phyloP scores from a whole-genome alignment of 2,113 vertebrate genomes.

The Vulpes lagopus region DNA sequence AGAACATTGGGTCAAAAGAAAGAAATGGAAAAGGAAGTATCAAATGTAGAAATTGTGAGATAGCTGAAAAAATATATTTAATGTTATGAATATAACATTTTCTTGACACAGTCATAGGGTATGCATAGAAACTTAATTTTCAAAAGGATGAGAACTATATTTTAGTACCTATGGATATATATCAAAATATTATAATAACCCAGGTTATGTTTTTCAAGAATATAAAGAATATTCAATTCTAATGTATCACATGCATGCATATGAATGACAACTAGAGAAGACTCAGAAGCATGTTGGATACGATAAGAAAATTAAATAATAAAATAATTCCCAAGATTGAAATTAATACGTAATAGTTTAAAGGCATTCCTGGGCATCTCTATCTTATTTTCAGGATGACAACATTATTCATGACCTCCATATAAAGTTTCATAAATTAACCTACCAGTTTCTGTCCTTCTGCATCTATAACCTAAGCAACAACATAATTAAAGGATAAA shows the following conservation, averaged over 20 bases:
- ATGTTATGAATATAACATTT: not conserved
- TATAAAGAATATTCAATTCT: not conserved
- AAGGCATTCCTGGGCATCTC: not conserved
- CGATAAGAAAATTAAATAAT: not conserved
- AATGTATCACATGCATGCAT: not conserved
- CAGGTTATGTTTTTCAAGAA: not conserved
- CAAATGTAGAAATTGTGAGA: not conserved
- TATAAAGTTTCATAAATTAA: not conserved
- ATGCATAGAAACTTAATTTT: not conserved
- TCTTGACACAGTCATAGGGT: not conserved
- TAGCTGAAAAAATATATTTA: not conserved
- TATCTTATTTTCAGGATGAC: not conserved
- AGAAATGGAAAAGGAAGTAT: not conserved
- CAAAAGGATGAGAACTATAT: not conserved
- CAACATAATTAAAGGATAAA: not conserved
- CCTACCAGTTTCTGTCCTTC: not conserved
- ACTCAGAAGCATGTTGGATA: not conserved
- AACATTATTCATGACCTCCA: not conserved
- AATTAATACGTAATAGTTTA: not conserved
- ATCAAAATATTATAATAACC: not conserved
- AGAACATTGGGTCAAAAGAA: not conserved
- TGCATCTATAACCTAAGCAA: not conserved
- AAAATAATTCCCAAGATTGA: not conserved
- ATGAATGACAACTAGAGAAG: not conserved
- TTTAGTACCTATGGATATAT: not conserved